A percentile compares a stretch with the other conserved stretches of the same genome.
These are phyloP conservation scores for Poecilia wingei DNA, from an alignment of 2,797 vertebrate species.

Conservation along the genomic window DNA sequence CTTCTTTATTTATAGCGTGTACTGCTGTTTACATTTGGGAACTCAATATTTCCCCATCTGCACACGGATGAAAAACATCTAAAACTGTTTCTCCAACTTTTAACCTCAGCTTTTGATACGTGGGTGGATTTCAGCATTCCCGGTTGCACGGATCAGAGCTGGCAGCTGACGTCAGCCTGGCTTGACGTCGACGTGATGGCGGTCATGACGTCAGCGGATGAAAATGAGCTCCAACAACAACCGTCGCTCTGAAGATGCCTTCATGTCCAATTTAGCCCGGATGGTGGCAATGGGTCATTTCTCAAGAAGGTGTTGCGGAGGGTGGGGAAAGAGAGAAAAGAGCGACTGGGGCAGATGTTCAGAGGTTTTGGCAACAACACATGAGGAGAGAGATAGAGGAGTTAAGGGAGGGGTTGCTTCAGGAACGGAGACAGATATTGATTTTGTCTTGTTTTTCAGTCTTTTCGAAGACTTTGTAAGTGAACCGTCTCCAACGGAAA, in stretches of 20 bases:
- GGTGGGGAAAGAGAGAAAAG: neutral
- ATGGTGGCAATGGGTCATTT: slow-evolving; percentile 12
- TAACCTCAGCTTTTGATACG: neutral
- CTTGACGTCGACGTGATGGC: slow-evolving; percentile 30
- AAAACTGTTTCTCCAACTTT: neutral
- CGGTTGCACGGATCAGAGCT: neutral
- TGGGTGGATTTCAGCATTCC: slow-evolving; percentile 13
- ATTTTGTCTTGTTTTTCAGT: slow-evolving; percentile 51
- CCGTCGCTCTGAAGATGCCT: neutral
- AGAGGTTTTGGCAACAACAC: slow-evolving; percentile 10
- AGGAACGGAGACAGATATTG: slow-evolving; percentile 34
- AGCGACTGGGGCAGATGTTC: slow-evolving; percentile 7
- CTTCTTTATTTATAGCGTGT: neutral
- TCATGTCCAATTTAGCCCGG: slow-evolving; percentile 29
- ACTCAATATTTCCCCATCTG: neutral
- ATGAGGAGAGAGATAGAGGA: neutral
- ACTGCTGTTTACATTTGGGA: neutral
- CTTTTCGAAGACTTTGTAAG: slow-evolving; percentile 51
- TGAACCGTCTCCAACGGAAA: slow-evolving; percentile 28
- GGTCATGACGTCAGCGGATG: slow-evolving; percentile 26
- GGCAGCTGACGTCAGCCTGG: slow-evolving; percentile 37
- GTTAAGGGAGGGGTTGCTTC: neutral
- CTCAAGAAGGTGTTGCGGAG: neutral
- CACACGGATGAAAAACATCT: neutral
- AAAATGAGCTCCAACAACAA: slow-evolving; percentile 2